Evolutionary conservation across 2,113 vertebrate genomes (phyloP).

Genomic region (Scomber scombrus): DNA sequence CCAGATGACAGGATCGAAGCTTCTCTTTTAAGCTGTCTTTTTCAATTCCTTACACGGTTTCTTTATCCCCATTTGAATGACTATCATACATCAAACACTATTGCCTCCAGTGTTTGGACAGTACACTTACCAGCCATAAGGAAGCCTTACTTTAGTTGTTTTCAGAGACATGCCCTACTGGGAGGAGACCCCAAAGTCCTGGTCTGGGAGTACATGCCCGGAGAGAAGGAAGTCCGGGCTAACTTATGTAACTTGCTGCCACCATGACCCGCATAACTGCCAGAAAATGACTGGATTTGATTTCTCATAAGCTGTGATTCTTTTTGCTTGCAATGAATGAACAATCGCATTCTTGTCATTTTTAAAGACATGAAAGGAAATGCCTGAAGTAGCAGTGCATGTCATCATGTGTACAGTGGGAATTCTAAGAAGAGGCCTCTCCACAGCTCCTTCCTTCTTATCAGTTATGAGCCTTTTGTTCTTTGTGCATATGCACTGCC

Average conservation of each 20-base stretch:
- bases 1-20: no score
- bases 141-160: no score
- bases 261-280: not conserved
- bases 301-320: not conserved
- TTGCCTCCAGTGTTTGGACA: not conserved
- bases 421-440: conserved; percentile 51
- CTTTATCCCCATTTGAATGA: no score
- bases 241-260: not conserved
- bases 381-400: conserved; percentile 53
- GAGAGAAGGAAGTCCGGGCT: no score
- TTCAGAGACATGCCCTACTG: no score
- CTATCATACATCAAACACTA: not conserved
- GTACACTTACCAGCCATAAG: not conserved
- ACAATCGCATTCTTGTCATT: conserved; percentile 69
- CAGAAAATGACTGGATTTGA: not conserved
- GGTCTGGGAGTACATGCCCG: not conserved
- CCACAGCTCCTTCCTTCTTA: conserved; percentile 51
- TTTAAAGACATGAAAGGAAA: conserved; percentile 58
- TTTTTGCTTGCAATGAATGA: conserved; percentile 53
- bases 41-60: no score
- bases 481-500: conserved; percentile 52
- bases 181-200: no score
- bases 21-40: no score
- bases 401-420: conserved; percentile 52
- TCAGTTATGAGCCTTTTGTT: conserved; percentile 63